These are phyloP conservation scores for Haliclona indistincta DNA, from an alignment of 37 sponge, comb jelly and placozoan species.

Conservation along the genomic window DNA sequence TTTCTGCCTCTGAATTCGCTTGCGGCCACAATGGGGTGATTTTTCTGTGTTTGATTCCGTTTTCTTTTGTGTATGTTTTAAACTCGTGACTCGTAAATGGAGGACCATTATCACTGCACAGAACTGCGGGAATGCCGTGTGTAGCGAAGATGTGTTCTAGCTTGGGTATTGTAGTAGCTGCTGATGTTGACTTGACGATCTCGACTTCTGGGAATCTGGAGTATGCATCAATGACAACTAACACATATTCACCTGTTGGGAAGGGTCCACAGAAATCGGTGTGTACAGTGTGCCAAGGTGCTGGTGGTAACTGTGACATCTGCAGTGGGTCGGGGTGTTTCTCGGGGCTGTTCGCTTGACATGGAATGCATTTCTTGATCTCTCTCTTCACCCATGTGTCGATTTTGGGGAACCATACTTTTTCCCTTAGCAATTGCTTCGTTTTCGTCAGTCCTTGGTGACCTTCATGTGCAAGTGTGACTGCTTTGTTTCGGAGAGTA, in stretches of 20 bases:
- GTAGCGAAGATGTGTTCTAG: conserved; percentile 42
- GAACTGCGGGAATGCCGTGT: conserved; percentile 26
- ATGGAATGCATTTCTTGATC: background rate
- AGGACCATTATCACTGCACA: conserved; percentile 45
- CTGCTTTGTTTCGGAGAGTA: background rate
- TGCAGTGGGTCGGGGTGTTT: background rate
- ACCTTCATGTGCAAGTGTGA: conserved; percentile 40
- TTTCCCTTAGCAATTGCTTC: conserved; percentile 43
- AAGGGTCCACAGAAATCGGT: conserved; percentile 49
- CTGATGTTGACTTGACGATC: conserved; percentile 37
- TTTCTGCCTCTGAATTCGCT: conserved; percentile 46
- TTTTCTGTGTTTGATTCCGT: conserved; percentile 27
- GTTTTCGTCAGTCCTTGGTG: conserved; percentile 41
- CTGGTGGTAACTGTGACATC: background rate
- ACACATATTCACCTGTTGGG: conserved; percentile 40
- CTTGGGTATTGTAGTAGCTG: conserved; percentile 31
- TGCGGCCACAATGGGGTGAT: conserved; percentile 45
- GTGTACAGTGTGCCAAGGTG: too few species aligned
- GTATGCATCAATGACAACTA: conserved; percentile 52
- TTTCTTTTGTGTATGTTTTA: conserved; percentile 16
- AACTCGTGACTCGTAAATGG: conserved; percentile 35
- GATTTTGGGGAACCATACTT: conserved; percentile 35
- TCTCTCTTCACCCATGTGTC: background rate
- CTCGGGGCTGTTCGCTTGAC: background rate
- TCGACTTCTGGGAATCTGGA: conserved; percentile 53